Evolutionary conservation across 1,140 invertebrate genomes (phyloP), one percentile per base, ranked within the genome.

Genomic region (Artemia franciscana): DNA sequence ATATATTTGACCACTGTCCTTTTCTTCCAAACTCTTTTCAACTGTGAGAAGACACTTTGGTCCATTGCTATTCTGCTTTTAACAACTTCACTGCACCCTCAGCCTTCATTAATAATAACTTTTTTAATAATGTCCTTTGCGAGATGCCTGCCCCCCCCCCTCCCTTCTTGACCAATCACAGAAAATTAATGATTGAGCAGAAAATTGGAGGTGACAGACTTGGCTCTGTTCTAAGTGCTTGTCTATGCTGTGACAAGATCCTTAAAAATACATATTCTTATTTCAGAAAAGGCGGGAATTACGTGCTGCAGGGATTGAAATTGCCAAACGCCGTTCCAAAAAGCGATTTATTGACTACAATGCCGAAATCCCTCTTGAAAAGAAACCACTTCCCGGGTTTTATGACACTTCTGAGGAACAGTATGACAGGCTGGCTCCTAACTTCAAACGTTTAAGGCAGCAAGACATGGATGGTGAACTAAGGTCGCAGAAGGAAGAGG

Each of bases 271-370:
- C 63, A 5, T 59, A 24, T 59, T 26, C 60, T 61, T 61, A 61
- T n/a, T n/a, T n/a, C 79, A 84, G 73, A 99, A 99, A 73, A 78
- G 93, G 15, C 76, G 96, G 61, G 95, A 99, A 74, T 76, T 99
- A 5, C 81, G 92, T 70, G 95, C 95, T 68, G 96, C 95, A 56
- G 96, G 96, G n/a, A 98, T 99, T 68, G 83, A 83, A 59, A 78
- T 89, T 60, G 63, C 21, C 39, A 60, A 25, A 74, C 72, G 65
- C 79, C 79, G 15, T 75, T 79, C 15, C 66, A 74, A 78, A 9
- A 90, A 90, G 70, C 81, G 85, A 12, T 86, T 91, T 5, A 87
- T 99, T 7, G 91, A 99, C 74, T 99, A 99, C 73, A 98, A 98
- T 76, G 81, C 84, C 0, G 96, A 99, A 76, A 90, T 98, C 68